Evolutionary conservation across 2,888 invertebrate species (phyloP), one percentile per base, ranked within the genome.

Genomic region (Drosophila neutralis): DNA sequence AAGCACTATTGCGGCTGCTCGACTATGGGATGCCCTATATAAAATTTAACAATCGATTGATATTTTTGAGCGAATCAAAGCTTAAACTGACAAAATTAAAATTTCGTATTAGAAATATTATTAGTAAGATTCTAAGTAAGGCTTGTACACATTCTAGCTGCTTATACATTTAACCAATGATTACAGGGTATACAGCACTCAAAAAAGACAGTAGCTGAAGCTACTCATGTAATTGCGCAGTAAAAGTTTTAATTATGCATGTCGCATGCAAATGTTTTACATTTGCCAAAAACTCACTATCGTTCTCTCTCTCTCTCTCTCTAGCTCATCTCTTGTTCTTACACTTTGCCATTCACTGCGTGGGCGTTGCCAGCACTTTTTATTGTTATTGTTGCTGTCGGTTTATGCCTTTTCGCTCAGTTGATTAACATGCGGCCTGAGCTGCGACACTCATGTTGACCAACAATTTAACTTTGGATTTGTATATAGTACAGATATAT

Each of bases 181-280:
- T 68, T 62, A 40, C 38, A 65, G 65, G 65, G 80, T 75, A 79
- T 63, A 18, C 18, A 36, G 6, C 3, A 6, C n/a, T n/a, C 7
- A 21, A 15, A 15, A 21, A 61, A 54, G 21, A 70, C 82, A 68
- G 82, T 78, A 83, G 85, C 79, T 62, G 27, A 42, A 45, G 33
- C 15, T 36, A 52, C 66, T 51, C 36, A 36, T 48, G 8, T 70
- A 86, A 83, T 73, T 80, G 73, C 89, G 83, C 89, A 80, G 73
- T 80, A 70, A 83, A 86, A 62, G 54, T 59, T 83, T 88, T 66
- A 69, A 83, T 78, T 89, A 80, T 89, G 84, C 89, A 72, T 65
- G 81, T 87, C 83, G 74, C 89, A 84, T 87, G 79, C 73, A 74
- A 88, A 89, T 89, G 72, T 68, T 78, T 70, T 80, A 84, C 78